phyloP scores from a whole-genome alignment of 2,888 invertebrate species.

The Lomographa bimaculata region DNA sequence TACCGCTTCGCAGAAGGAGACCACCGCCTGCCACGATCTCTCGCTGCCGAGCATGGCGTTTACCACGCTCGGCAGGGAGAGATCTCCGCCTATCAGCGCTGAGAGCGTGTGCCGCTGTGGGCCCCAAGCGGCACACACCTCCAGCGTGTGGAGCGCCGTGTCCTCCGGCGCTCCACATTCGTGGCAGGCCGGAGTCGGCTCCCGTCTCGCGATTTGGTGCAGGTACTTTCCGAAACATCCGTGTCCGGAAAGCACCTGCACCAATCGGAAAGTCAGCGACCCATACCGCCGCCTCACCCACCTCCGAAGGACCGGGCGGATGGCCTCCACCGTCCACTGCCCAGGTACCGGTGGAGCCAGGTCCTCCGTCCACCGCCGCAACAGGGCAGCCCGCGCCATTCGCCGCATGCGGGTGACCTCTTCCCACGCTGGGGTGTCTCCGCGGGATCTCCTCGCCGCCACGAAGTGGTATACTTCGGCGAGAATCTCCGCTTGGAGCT shows the following conservation, averaged over 20 bases:
- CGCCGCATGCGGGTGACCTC: background rate
- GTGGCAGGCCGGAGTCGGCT: too few species aligned
- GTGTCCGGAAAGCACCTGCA: too few species aligned
- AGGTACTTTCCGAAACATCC: too few species aligned
- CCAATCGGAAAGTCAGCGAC: too few species aligned
- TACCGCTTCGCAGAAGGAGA: background rate
- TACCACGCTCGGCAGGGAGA: too few species aligned
- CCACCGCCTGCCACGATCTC: background rate
- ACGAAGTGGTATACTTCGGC: too few species aligned
- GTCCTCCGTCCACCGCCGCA: conserved; percentile 2
- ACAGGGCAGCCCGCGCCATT: conserved; percentile 1
- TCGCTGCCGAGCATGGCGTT: too few species aligned
- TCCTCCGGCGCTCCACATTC: background rate
- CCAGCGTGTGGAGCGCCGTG: background rate
- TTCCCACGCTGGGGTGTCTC: conserved; percentile 2
- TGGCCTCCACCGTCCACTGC: too few species aligned
- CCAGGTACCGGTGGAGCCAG: too few species aligned
- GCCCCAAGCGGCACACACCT: too few species aligned
- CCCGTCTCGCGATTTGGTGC: too few species aligned
- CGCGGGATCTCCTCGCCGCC: conserved; percentile 4
- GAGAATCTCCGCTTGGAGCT: conserved; percentile 7
- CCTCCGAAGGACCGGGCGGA: background rate
- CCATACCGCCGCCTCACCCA: background rate
- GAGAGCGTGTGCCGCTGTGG: background rate
- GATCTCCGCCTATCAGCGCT: background rate